Conservation (phyloP, 1,140 invertebrate species). For the Notospermus geniculatus region DNA sequence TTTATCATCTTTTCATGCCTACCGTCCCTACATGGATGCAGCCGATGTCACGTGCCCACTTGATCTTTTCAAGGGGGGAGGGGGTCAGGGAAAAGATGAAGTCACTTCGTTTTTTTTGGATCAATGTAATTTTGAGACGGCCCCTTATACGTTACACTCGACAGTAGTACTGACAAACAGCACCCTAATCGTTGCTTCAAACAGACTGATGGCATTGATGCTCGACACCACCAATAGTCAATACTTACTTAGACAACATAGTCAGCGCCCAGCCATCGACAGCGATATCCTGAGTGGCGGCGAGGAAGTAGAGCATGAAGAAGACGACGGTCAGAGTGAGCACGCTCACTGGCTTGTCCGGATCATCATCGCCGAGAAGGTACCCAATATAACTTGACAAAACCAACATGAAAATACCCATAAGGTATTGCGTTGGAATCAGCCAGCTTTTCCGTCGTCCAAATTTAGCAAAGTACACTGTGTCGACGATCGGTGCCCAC, state of each 20-base stretch:
- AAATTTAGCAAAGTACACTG: slow-evolving; percentile 76
- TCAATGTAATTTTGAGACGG: too few species aligned
- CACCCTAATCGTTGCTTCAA: too few species aligned
- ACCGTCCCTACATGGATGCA: too few species aligned
- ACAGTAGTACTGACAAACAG: too few species aligned
- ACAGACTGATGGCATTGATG: too few species aligned
- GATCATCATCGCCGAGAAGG: slow-evolving; percentile 21
- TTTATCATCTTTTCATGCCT: too few species aligned
- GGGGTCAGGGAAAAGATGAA: too few species aligned
- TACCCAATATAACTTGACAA: slow-evolving; percentile 36
- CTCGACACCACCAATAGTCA: too few species aligned
- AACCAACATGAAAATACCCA: slow-evolving; percentile 56
- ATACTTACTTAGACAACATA: slow-evolving; percentile 88
- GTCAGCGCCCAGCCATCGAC: slow-evolving; percentile 99
- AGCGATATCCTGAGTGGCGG: slow-evolving; percentile 98
- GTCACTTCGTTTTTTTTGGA: too few species aligned
- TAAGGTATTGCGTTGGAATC: slow-evolving; percentile 81
- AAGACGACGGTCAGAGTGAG: slow-evolving; percentile 80
- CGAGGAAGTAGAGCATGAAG: slow-evolving; percentile 90
- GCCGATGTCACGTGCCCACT: too few species aligned
- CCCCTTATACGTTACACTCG: too few species aligned
- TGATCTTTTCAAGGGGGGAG: too few species aligned
- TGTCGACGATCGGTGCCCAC: slow-evolving; percentile 98
- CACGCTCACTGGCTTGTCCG: slow-evolving; percentile 70
- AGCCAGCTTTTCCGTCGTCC: slow-evolving; percentile 97